These are phyloP conservation scores for Augiades crinisus DNA, from an alignment of 2,888 invertebrate species.

Conservation along the genomic window DNA sequence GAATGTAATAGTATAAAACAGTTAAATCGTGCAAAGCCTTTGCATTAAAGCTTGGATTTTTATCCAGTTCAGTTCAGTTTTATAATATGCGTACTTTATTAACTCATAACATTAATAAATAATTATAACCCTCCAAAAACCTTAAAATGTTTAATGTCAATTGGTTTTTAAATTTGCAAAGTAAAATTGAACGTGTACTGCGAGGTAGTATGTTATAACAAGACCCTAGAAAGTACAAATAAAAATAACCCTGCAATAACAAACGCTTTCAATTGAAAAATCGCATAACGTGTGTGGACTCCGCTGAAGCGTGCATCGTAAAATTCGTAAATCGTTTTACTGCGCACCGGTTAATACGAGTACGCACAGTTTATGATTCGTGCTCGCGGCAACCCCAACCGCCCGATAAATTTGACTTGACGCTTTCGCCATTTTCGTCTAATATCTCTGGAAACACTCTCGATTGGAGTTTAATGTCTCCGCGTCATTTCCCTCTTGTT, in stretches of 20 bases:
- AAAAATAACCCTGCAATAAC: neutral
- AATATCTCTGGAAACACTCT: conserved; percentile 4
- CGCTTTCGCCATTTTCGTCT: conserved; percentile 16
- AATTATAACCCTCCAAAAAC: too few species aligned
- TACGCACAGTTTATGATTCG: conserved; percentile 27
- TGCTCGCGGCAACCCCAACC: conserved; percentile 21
- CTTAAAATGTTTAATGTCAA: too few species aligned
- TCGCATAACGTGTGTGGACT: conserved; percentile 2
- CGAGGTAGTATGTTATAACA: too few species aligned
- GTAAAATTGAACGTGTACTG: too few species aligned
- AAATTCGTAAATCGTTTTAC: conserved; percentile 29
- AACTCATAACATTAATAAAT: too few species aligned
- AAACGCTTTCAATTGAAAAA: conserved; percentile 7
- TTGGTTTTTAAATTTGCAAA: too few species aligned
- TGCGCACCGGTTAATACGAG: conserved; percentile 28
- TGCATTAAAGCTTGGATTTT: too few species aligned
- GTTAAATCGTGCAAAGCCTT: too few species aligned
- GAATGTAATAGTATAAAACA: too few species aligned
- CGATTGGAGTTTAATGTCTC: neutral
- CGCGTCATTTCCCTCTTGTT: conserved; percentile 1
- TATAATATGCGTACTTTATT: too few species aligned
- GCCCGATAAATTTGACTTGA: conserved; percentile 21
- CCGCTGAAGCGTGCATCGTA: conserved; percentile 21
- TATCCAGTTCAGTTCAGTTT: too few species aligned
- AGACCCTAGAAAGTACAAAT: too few species aligned